Evolutionary conservation across 2,113 vertebrate genomes (phyloP), one percentile per base, ranked within the genome.

Genomic region (Elgaria multicarinata): DNA sequence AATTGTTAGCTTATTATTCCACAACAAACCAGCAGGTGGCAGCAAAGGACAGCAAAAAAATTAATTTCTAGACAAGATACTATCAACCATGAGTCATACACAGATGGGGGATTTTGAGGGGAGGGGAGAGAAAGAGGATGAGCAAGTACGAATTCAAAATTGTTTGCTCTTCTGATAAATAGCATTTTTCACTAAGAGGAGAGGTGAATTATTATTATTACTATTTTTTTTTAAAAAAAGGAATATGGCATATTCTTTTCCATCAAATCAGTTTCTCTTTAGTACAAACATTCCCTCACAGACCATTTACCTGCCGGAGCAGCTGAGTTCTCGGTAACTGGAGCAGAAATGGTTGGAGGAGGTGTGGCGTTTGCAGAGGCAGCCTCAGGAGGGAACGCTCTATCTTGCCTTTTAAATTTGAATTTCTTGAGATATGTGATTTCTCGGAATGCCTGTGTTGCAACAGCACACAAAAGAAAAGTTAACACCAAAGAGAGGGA

Each of bases 381-480:
- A 90, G 93, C 58, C 36, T 95, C 98, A 8, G 98, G 98, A 46
- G 98, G 97, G 88, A 99, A 99, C 14, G 98, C 39, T 6, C 98
- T 97, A 91, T 98, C 97, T 93, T 98, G 98, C 7, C 96, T 97
- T 95, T 99, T 99, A 93, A 98, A 98, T 94, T 99, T 99, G 91
- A 99, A 98, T 95, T 99, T 99, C 95, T 99, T 99, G 88, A 99
- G 94, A 94, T 98, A 99, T 50, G 99, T 93, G 90, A 99, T 96
- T 95, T 99, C 98, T 4, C 97, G 95, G 91, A 99, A 99, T 94
- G 99, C 98, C 99, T 99, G 86, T 74, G 71, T 6, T 94, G 95
- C 26, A 67, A 97, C 92, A 22, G 13, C 92, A 92, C 22, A 31
- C 44, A 66, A 53, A 83, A 86, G 16, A 3, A 46, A 83, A 83